Evolutionary conservation across 2,113 vertebrate species (phyloP).

Genomic region (Nothocercus nigrocapillus): DNA sequence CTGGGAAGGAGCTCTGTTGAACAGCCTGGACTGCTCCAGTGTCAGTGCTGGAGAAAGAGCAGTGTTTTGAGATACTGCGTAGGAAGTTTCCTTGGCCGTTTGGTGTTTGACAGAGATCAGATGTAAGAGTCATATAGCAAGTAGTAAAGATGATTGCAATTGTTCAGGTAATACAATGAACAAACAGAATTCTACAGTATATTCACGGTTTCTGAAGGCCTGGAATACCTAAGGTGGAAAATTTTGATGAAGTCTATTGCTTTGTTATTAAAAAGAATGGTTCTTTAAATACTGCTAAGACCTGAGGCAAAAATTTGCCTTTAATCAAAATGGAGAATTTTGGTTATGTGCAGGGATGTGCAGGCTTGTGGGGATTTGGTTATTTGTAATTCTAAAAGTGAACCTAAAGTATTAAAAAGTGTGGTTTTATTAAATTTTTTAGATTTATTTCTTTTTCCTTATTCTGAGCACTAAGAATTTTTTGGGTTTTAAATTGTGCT

Average conservation of each 20-base stretch:
- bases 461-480: not conserved
- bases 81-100: not conserved
- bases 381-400: not conserved
- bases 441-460: not conserved
- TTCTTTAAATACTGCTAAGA: not conserved
- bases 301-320: not conserved
- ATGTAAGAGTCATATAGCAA: not conserved
- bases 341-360: not conserved
- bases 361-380: not conserved
- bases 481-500: not conserved
- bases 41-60: not conserved
- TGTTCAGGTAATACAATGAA: not conserved
- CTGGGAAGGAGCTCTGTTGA: not conserved
- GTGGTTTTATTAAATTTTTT: not conserved
- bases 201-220: not conserved
- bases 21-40: not conserved
- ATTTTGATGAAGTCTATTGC: not conserved
- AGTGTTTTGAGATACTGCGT: not conserved
- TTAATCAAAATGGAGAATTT: not conserved
- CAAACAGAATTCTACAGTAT: not conserved
- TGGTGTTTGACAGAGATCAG: not conserved
- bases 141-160: not conserved
- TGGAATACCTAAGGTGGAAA: not conserved
- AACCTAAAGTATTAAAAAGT: not conserved
- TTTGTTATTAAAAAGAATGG: not conserved